These are phyloP conservation scores for Aricia agestis DNA, from an alignment of 1,140 invertebrate genomes.

Conservation along the genomic window DNA sequence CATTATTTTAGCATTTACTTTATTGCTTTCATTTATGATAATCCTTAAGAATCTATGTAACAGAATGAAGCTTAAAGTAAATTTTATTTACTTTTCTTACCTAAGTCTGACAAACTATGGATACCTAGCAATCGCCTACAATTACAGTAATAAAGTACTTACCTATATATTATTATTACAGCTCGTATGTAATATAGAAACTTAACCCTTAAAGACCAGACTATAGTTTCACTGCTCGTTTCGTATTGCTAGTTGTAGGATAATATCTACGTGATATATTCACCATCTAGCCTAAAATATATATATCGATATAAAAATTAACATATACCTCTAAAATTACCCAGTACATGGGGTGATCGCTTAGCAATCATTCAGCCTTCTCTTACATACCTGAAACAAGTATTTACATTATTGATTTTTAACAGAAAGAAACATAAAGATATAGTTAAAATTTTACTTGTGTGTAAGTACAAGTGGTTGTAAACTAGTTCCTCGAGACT, in stretches of 20 bases:
- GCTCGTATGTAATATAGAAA: neutral
- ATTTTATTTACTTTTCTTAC: slow-evolving; percentile 7
- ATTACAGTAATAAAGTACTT: neutral
- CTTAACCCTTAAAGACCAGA: slow-evolving; percentile 12
- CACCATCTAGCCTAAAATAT: neutral
- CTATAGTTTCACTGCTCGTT: slow-evolving; percentile 5
- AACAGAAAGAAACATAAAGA: too few relatives aligned
- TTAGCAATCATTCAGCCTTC: slow-evolving; percentile 40
- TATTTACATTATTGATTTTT: neutral
- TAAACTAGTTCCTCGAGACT: too few relatives aligned
- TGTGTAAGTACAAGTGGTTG: too few relatives aligned
- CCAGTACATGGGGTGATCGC: slow-evolving; percentile 23
- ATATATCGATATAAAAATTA: slow-evolving; percentile 10
- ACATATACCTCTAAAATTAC: slow-evolving; percentile 2
- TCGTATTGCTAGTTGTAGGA: neutral
- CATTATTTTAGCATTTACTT: slow-evolving; percentile 14
- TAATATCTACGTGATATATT: slow-evolving; percentile 1
- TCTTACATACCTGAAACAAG: slow-evolving; percentile 25
- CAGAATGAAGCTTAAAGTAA: neutral
- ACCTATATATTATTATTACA: neutral
- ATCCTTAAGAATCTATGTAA: neutral
- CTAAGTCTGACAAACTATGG: neutral
- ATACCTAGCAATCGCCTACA: neutral
- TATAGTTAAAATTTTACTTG: too few relatives aligned
- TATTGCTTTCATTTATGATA: neutral